phyloP scores from a whole-genome alignment of 2,113 vertebrate genomes.

The Myotis yumanensis region DNA sequence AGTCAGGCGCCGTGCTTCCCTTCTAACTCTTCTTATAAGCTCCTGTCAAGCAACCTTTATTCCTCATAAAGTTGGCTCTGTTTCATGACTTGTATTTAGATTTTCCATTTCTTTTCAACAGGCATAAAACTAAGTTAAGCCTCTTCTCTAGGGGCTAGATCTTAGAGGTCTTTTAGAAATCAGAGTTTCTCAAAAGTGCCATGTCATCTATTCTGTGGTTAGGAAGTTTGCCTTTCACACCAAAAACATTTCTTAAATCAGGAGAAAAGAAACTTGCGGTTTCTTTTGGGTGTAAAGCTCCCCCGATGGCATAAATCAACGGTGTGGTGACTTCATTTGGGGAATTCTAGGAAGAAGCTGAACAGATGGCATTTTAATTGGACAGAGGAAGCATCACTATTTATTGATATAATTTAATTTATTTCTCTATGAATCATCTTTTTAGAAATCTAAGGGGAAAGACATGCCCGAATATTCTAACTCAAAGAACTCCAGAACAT shows the following conservation, averaged over 20 bases:
- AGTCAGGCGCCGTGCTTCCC: background rate
- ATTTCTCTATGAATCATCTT: conserved; percentile 55
- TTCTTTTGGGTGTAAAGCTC: conserved; percentile 19
- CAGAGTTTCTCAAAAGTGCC: conserved; percentile 12
- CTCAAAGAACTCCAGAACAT: background rate
- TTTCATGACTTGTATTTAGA: background rate
- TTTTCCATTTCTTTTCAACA: conserved; percentile 42
- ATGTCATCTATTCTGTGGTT: conserved; percentile 1
- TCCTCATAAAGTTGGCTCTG: background rate
- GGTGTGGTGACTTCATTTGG: conserved; percentile 53
- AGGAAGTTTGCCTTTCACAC: background rate
- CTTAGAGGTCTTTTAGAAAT: conserved; percentile 28
- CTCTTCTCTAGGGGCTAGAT: background rate
- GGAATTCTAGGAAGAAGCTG: conserved; percentile 51
- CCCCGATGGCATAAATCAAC: conserved; percentile 53
- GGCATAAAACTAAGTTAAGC: background rate
- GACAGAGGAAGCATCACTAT: conserved; percentile 46
- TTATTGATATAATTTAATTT: conserved; percentile 64
- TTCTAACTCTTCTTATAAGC: background rate
- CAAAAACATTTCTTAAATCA: conserved; percentile 23
- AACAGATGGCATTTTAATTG: conserved; percentile 71
- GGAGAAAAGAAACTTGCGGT: background rate
- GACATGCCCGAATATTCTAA: background rate
- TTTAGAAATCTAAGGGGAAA: conserved; percentile 37
- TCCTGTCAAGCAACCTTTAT: background rate